Conservation (phyloP, 2,888 invertebrate species). For the Drosophila infuscata region DNA sequence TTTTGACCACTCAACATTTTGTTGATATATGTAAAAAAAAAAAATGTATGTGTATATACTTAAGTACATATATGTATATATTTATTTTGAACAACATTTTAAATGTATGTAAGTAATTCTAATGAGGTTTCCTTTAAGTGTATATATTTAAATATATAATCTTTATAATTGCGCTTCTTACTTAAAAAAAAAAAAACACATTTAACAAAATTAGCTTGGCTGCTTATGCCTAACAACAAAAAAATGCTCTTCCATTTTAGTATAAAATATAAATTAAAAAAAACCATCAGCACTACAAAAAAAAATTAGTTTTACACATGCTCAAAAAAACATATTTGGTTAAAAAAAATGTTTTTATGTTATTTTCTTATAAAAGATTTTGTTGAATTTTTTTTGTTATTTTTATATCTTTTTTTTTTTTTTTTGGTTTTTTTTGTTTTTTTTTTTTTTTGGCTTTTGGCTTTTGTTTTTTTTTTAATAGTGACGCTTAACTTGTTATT, state of each 20-base stretch:
- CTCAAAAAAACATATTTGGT: slow-evolving; percentile 45
- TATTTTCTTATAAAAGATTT: slow-evolving; percentile 38
- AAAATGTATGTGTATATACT: slow-evolving; percentile 53
- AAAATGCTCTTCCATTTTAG: slow-evolving; percentile 30
- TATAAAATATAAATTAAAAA: slow-evolving; percentile 54
- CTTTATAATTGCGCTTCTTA: slow-evolving; percentile 54
- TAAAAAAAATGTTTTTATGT: slow-evolving; percentile 19
- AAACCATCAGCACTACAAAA: slow-evolving; percentile 51
- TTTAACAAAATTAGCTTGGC: slow-evolving; percentile 76
- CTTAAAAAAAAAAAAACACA: slow-evolving; percentile 45
- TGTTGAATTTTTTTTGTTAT: slow-evolving; percentile 6
- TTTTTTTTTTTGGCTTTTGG: slow-evolving; percentile 7
- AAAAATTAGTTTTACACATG: slow-evolving; percentile 43
- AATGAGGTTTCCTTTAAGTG: slow-evolving; percentile 64
- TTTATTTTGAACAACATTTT: slow-evolving; percentile 75
- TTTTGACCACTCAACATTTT: slow-evolving; percentile 52
- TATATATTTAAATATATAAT: slow-evolving; percentile 17
- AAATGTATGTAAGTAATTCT: slow-evolving; percentile 71
- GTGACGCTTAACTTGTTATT: slow-evolving; percentile 17
- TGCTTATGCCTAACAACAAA: slow-evolving; percentile 71
- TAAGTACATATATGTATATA: slow-evolving; percentile 36
- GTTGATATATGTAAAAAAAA: slow-evolving; percentile 41
- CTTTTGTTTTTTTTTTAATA: neutral
- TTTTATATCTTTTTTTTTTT: slow-evolving; percentile 20
- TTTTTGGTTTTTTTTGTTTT: slow-evolving; percentile 11